Evolutionary conservation across 2,888 invertebrate genomes (phyloP).

Genomic region (Magallana nippona): DNA sequence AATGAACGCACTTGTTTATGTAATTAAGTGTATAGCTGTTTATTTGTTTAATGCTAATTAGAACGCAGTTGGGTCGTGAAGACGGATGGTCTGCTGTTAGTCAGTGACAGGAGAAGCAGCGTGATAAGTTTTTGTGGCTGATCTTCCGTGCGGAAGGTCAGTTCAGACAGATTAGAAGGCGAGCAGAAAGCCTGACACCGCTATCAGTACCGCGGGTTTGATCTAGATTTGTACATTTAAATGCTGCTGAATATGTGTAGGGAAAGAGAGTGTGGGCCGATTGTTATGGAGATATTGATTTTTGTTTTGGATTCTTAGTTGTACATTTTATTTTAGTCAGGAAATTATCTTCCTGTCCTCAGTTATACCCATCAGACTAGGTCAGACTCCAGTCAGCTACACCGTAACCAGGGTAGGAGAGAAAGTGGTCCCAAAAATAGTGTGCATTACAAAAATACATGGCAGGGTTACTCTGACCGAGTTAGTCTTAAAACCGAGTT

Average conservation of each 20-base stretch:
- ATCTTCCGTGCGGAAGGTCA: constrained; percentile 21
- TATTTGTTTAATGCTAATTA: constrained; percentile 14
- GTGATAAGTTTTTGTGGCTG: not conserved
- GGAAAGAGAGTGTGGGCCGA: constrained; percentile 8
- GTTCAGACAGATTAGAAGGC: not conserved
- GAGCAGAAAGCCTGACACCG: not conserved
- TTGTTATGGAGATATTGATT: constrained; percentile 36
- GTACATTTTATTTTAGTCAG: constrained; percentile 32
- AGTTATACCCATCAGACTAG: constrained; percentile 5
- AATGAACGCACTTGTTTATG: constrained; percentile 9
- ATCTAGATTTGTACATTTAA: constrained; percentile 10
- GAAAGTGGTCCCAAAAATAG: not conserved
- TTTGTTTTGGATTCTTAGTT: constrained; percentile 25
- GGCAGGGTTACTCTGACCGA: not conserved
- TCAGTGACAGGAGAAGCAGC: not conserved
- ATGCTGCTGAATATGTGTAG: constrained; percentile 2
- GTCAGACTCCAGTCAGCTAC: not conserved
- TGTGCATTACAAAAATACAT: not conserved
- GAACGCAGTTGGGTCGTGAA: constrained; percentile 8
- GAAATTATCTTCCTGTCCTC: constrained; percentile 28
- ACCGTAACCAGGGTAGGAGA: not conserved
- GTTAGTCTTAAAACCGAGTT: not conserved
- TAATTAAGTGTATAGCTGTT: constrained; percentile 22
- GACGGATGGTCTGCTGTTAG: not conserved
- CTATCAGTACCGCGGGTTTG: not conserved